phyloP scores from a whole-genome alignment of 2,797 vertebrate genomes.

The Microctenopoma steveboyesi region DNA sequence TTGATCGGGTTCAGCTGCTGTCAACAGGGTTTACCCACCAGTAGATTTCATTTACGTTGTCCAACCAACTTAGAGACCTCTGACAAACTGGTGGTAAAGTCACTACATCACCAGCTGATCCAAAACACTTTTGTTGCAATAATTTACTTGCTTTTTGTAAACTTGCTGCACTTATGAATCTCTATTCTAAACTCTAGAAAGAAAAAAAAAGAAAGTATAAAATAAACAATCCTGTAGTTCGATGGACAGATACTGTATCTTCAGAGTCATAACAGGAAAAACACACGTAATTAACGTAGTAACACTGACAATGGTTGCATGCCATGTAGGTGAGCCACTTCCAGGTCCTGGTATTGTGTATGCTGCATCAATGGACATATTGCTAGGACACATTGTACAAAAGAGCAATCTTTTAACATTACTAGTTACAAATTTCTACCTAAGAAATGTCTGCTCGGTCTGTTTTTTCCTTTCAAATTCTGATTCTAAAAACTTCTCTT shows the following conservation, averaged over 20 bases:
- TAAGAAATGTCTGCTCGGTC: background rate
- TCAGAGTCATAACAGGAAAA: background rate
- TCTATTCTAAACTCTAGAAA: too few species aligned
- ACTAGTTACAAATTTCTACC: background rate
- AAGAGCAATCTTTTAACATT: background rate
- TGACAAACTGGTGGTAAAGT: background rate
- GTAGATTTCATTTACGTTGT: slow-evolving; percentile 5
- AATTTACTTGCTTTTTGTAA: background rate
- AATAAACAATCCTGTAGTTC: background rate
- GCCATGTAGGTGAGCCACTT: slow-evolving; percentile 23
- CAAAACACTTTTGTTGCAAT: background rate
- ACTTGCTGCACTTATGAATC: too few species aligned
- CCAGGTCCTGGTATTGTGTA: slow-evolving; percentile 18
- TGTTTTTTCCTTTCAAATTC: background rate
- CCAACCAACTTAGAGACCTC: background rate
- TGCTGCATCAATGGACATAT: slow-evolving; percentile 5
- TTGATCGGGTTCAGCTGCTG: slow-evolving; percentile 48
- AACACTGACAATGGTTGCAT: slow-evolving; percentile 32
- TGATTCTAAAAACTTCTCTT: background rate
- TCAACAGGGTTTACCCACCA: background rate
- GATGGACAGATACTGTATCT: too few species aligned
- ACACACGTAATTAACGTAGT: slow-evolving; percentile 19
- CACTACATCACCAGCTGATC: background rate
- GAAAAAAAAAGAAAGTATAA: background rate
- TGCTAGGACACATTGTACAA: background rate